These are phyloP conservation scores for Hylyphantes graminicola DNA, from an alignment of 1,140 invertebrate species.

Conservation along the genomic window DNA sequence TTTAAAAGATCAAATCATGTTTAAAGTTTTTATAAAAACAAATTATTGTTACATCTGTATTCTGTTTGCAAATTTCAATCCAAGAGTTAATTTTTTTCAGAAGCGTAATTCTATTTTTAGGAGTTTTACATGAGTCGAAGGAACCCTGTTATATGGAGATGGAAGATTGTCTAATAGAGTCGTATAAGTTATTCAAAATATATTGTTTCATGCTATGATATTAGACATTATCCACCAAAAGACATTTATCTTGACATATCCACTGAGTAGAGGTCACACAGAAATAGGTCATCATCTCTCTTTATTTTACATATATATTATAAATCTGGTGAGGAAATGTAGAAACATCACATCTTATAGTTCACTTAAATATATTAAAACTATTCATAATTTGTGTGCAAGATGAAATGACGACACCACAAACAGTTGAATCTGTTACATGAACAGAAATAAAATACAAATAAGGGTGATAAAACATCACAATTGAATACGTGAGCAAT, in stretches of 20 bases:
- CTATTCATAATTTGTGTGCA: constrained; percentile 12
- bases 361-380: constrained; percentile 11
- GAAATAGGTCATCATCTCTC: not conserved
- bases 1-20: no score
- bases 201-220: not conserved
- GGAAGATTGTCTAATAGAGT: not conserved
- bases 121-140: no score
- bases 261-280: not conserved
- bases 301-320: not conserved
- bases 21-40: no score
- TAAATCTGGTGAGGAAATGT: constrained; percentile 20
- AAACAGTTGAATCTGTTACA: constrained; percentile 2
- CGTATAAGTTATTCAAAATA: not conserved
- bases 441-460: constrained; percentile 25
- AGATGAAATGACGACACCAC: constrained; percentile 16
- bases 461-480: constrained; percentile 42
- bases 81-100: no score
- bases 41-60: no score
- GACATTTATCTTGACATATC: not conserved
- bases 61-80: no score
- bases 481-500: constrained; percentile 57
- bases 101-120: no score
- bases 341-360: not conserved
- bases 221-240: constrained; percentile 1
- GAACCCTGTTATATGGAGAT: not conserved